Evolutionary conservation across 2,113 vertebrate species (phyloP), one percentile per base, ranked within the genome.

Genomic region (Clinocottus analis): DNA sequence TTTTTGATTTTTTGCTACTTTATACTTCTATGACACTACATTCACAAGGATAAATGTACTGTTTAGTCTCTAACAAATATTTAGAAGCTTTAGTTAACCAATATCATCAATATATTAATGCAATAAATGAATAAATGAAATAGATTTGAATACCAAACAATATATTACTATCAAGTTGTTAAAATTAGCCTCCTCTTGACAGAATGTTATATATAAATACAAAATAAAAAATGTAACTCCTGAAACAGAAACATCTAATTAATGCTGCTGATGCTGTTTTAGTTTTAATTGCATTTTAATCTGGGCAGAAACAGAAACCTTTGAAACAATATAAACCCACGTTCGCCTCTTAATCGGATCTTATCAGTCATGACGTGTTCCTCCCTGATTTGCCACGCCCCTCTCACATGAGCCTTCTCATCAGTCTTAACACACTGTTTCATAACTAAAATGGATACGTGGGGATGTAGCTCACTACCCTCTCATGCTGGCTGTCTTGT

Each of bases 401-500:
- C 21, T n/a, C 23, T 23, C n/a, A 23, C 51, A 11, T 53, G 51
- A 53, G 23, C 21, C 21, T 23, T n/a, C n/a, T 11, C 49, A 23
- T 3, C 3, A n/a, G 23, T 8, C n/a, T 51, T n/a, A 7, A 41
- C 31, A 31, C 31, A 6, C n/a, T 35, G 45, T 45, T 45, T 45
- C 4, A 39, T 10, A 39, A 39, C 13, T 1, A 45, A 45, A 45
- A 47, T 53, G 21, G 49, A 53, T 16, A 47, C 1, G 43, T 47
- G 43, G n/a, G 49, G 21, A 53, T 53, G 49, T 23, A 53, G 21
- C 21, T 10, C 51, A 14, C 23, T 55, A 19, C 60, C 65, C 76
- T 25, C 29, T 47, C 58, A 85, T 21, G 7, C 80, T 60, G 25
- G 16, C 53, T 63, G 72, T 69, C 58, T 60, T 72, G 78, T 85